These are phyloP conservation scores for Tenthredo mesomela DNA, from an alignment of 2,888 invertebrate genomes.

Conservation along the genomic window DNA sequence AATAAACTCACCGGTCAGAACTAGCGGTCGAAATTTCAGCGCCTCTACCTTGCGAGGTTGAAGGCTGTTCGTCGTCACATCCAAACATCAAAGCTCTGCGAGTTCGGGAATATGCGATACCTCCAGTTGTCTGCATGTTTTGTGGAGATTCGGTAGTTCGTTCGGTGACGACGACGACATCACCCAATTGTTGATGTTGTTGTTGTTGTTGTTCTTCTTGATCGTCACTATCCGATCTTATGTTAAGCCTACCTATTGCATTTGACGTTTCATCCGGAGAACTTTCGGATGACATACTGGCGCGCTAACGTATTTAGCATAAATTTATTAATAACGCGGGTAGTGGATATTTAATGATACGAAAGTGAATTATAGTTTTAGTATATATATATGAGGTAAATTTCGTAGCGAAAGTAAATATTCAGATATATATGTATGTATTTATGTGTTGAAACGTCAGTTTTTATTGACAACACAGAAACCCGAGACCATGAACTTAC, in stretches of 20 bases:
- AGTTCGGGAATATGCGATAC: slow-evolving; percentile 67
- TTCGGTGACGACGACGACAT: slow-evolving; percentile 26
- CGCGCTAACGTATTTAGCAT: background rate
- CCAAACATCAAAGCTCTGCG: slow-evolving; percentile 69
- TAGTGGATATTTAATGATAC: background rate
- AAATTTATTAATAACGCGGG: background rate
- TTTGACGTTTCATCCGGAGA: slow-evolving; percentile 65
- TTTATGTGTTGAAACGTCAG: background rate
- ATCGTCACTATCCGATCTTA: slow-evolving; percentile 64
- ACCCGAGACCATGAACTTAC: background rate
- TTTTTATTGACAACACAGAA: slow-evolving; percentile 3
- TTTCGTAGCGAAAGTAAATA: background rate
- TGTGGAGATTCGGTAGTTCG: slow-evolving; percentile 63
- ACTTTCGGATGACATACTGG: slow-evolving; percentile 69
- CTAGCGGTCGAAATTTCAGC: slow-evolving; percentile 63
- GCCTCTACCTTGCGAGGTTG: slow-evolving; percentile 62
- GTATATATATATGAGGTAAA: too few species aligned
- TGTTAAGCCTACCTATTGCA: slow-evolving; percentile 64
- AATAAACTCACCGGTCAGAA: slow-evolving; percentile 65
- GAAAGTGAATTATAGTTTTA: too few species aligned
- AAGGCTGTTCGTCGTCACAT: slow-evolving; percentile 69
- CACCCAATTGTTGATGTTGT: slow-evolving; percentile 57
- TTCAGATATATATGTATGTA: background rate
- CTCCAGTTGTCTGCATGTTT: slow-evolving; percentile 67
- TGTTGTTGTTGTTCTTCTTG: slow-evolving; percentile 61